Percentiles rank a stretch among this genome's conserved stretches.
Evolutionary conservation across 2,888 invertebrate species (phyloP).

Genomic region (Acronicta aceris): DNA sequence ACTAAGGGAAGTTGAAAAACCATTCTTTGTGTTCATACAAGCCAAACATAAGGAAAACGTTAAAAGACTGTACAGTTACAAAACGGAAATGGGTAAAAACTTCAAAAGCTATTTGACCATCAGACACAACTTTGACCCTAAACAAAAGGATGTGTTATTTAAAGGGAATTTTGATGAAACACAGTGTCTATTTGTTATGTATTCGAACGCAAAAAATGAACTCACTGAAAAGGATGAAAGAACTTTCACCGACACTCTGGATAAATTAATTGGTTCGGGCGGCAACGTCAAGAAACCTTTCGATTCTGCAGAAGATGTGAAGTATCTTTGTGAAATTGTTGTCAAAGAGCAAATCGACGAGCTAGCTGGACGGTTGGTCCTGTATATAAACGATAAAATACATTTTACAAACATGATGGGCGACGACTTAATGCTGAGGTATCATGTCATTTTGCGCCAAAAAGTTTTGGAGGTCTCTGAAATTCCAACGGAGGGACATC

Average conservation of each 20-base stretch:
- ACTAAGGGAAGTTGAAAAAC: neutral
- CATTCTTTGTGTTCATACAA: neutral
- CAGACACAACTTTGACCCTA: neutral
- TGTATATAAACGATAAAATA: neutral
- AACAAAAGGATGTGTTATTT: neutral
- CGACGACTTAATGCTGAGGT: neutral
- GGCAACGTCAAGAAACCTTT: neutral
- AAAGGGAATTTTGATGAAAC: slow-evolving; percentile 1
- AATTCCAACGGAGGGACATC: neutral
- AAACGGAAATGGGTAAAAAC: neutral
- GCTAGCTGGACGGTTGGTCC: neutral
- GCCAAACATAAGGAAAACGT: neutral
- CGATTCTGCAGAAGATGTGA: neutral
- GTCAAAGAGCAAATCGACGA: neutral
- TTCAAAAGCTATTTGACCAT: neutral
- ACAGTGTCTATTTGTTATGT: neutral
- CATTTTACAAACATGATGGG: neutral
- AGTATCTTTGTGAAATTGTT: slow-evolving; percentile 1
- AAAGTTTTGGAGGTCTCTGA: neutral
- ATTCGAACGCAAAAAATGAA: neutral
- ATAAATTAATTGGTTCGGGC: neutral
- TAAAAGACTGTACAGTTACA: slow-evolving; percentile 1
- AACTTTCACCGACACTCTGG: neutral
- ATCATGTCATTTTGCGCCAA: neutral
- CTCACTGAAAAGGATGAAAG: neutral